Percentiles rank a stretch among this genome's conserved stretches.
Conservation (phyloP, 2,797 vertebrate genomes). For the Morus bassanus region DNA sequence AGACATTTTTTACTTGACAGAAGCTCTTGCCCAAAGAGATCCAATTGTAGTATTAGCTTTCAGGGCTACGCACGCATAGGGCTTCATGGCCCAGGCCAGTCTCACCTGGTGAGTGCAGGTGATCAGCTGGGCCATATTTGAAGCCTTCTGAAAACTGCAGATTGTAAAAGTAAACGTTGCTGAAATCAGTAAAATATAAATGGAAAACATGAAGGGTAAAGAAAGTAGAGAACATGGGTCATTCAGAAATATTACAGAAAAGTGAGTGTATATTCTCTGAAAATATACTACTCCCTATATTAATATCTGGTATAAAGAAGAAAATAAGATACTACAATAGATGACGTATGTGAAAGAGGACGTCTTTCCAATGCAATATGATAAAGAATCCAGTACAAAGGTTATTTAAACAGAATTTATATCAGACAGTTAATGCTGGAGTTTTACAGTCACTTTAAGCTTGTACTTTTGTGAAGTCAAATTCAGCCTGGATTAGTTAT, state of each 20-base stretch:
- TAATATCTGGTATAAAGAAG: background rate
- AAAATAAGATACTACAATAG: background rate
- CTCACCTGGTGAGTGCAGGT: background rate
- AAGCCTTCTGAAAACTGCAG: background rate
- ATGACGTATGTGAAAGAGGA: background rate
- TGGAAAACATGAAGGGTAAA: background rate
- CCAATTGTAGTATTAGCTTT: background rate
- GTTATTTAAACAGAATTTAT: background rate
- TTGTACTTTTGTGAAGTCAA: background rate
- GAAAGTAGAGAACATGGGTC: background rate
- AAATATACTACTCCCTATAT: background rate
- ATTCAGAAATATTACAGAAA: background rate
- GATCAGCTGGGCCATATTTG: background rate
- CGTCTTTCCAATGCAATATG: background rate
- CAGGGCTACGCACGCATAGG: background rate
- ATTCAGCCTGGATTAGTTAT: background rate
- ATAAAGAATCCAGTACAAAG: background rate
- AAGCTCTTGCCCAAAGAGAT: background rate
- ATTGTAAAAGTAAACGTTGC: background rate
- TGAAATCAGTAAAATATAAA: background rate
- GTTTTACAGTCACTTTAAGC: background rate
- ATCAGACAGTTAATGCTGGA: background rate
- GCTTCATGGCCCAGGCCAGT: background rate
- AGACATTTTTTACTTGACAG: background rate
- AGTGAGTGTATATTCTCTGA: background rate